Percentiles rank a stretch among this genome's conserved stretches.
phyloP scores from a whole-genome alignment of 2,797 vertebrate genomes.

The Catamblyrhynchus diadema region DNA sequence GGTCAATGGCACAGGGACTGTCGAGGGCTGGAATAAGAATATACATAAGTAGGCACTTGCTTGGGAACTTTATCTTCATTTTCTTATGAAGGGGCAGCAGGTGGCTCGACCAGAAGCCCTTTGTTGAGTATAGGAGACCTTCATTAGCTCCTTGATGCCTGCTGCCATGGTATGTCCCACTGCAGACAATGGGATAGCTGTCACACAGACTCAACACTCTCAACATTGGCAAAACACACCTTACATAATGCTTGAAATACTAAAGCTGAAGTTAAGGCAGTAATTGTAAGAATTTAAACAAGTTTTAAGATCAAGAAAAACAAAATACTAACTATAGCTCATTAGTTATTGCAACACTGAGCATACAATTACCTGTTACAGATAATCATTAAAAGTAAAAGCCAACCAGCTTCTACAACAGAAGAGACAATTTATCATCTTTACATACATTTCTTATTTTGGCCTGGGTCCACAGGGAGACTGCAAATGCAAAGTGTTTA shows the following conservation, averaged over 20 bases:
- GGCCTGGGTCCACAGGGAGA: not conserved
- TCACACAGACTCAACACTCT: conserved; percentile 7
- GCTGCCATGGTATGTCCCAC: conserved; percentile 33
- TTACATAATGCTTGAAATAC: not conserved
- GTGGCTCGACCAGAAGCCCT: conserved; percentile 45
- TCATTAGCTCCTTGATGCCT: conserved; percentile 49
- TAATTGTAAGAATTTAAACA: not conserved
- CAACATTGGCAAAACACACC: conserved; percentile 11
- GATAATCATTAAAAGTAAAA: not conserved
- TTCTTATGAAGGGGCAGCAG: conserved; percentile 49
- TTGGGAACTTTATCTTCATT: conserved; percentile 58
- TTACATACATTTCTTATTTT: not conserved
- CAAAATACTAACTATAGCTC: not conserved
- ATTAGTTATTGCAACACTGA: not conserved
- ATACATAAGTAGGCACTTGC: conserved; percentile 37
- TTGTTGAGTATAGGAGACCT: conserved; percentile 42
- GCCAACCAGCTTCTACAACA: not conserved
- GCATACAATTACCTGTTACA: not conserved
- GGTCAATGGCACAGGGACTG: not conserved
- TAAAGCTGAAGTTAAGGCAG: not conserved
- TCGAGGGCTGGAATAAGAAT: not conserved
- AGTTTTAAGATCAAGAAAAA: not conserved
- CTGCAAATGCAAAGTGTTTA: not conserved
- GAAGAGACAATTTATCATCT: not conserved
- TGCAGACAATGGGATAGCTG: conserved; percentile 57